A percentile compares a stretch with the other conserved stretches of the same genome.
Conservation (phyloP, 2,888 invertebrate species). For the Tachina fera region DNA sequence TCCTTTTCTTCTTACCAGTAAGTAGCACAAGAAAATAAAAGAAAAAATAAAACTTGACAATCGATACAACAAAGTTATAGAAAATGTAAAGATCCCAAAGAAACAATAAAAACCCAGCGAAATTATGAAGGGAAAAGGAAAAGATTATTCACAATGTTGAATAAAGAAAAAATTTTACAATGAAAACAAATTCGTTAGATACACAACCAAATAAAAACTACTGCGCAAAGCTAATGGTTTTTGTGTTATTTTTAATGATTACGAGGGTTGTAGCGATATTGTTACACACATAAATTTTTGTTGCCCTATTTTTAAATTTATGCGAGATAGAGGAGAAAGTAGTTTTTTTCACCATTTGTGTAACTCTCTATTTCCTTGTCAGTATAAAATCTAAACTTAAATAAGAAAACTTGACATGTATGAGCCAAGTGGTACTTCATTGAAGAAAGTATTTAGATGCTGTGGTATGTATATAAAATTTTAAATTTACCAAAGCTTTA, state of each 20-base stretch:
- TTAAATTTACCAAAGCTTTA: no score
- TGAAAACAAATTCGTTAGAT: conserved; percentile 7
- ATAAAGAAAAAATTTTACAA: conserved; percentile 12
- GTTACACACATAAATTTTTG: background rate
- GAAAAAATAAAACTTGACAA: conserved; percentile 24
- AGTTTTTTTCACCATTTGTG: no score
- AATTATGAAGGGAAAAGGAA: background rate
- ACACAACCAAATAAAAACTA: conserved; percentile 5
- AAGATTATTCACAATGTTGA: conserved; percentile 8
- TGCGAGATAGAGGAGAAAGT: background rate
- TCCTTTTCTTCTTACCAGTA: background rate
- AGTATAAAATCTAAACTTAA: no score
- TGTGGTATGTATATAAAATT: no score
- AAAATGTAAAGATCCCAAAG: conserved; percentile 39
- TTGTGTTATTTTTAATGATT: background rate
- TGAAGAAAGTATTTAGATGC: no score
- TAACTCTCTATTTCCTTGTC: no score
- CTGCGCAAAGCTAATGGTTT: background rate
- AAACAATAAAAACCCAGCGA: background rate
- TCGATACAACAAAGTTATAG: conserved; percentile 41
- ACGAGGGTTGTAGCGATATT: conserved; percentile 16
- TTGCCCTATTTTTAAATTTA: no score
- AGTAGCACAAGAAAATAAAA: background rate
- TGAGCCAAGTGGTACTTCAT: no score
- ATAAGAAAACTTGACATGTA: no score